Evolutionary conservation across 2,113 vertebrate genomes (phyloP).

Genomic region (Himantopus leucocephalus): DNA sequence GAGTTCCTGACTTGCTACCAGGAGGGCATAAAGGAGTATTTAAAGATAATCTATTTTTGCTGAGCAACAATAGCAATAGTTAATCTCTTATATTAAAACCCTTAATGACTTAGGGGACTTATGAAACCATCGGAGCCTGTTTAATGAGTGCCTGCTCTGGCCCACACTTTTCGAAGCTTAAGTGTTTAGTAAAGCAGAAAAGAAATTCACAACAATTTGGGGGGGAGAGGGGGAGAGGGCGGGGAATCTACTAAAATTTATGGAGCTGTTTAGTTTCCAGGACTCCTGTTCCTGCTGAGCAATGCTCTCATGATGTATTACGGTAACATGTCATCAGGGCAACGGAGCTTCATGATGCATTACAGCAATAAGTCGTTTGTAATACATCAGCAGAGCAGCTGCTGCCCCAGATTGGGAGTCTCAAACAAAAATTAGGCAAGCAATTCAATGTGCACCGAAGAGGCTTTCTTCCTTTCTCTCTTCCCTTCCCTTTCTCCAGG

Average conservation of each 20-base stretch:
- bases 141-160: constrained; percentile 60
- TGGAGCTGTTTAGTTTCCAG: constrained; percentile 69
- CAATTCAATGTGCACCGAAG: background rate
- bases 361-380: constrained; percentile 67
- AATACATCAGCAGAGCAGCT: constrained; percentile 68
- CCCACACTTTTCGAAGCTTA: constrained; percentile 33
- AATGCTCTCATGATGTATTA: constrained; percentile 70
- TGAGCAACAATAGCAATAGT: background rate
- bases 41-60: constrained; percentile 31
- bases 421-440: background rate
- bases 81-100: constrained; percentile 1
- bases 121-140: constrained; percentile 32
- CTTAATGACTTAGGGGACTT: constrained; percentile 39
- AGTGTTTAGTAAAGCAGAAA: constrained; percentile 72
- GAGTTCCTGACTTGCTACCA: background rate
- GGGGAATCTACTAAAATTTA: constrained; percentile 43
- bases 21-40: constrained; percentile 16
- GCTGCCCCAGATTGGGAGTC: constrained; percentile 40
- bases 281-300: constrained; percentile 65
- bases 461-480: background rate
- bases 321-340: constrained; percentile 67
- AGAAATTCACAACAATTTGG: constrained; percentile 61
- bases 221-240: background rate
- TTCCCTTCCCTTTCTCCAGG: background rate
- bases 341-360: constrained; percentile 72